Evolutionary conservation across 2,888 invertebrate genomes (phyloP).

Genomic region (Alsophila aescularia): DNA sequence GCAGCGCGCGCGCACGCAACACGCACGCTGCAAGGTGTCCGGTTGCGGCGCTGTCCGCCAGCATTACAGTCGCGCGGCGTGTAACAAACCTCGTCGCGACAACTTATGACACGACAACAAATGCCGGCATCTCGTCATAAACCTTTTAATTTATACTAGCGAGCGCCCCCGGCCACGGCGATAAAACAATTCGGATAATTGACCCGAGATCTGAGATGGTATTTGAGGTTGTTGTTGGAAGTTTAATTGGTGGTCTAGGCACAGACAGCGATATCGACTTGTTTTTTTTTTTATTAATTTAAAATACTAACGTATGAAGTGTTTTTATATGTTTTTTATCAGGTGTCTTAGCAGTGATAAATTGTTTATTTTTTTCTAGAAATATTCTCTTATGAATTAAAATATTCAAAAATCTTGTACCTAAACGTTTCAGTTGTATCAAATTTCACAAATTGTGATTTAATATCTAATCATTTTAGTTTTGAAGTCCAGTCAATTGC

Average conservation of each 20-base stretch:
- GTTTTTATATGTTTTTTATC: neutral
- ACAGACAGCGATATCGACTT: constrained; percentile 4
- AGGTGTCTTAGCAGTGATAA: too few relatives aligned
- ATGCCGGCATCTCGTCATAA: constrained; percentile 62
- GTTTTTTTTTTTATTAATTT: neutral
- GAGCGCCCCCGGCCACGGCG: constrained; percentile 38
- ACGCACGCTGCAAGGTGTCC: constrained; percentile 58
- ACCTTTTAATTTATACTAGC: constrained; percentile 61
- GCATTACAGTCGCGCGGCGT: constrained; percentile 63
- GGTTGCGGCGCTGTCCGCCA: constrained; percentile 64
- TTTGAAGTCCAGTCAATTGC: too few relatives aligned
- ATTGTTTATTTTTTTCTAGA: too few relatives aligned
- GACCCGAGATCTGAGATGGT: constrained; percentile 14
- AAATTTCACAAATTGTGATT: too few relatives aligned
- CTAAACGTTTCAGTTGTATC: too few relatives aligned
- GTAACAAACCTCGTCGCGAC: constrained; percentile 66
- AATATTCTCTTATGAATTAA: too few relatives aligned
- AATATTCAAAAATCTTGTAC: too few relatives aligned
- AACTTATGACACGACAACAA: constrained; percentile 78
- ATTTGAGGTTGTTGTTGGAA: constrained; percentile 8
- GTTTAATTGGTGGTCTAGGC: constrained; percentile 18
- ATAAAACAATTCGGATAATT: constrained; percentile 27
- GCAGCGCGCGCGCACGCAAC: constrained; percentile 3
- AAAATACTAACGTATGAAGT: neutral
- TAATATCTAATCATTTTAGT: too few relatives aligned